Percentiles rank a stretch among this genome's conserved stretches.
phyloP scores from a whole-genome alignment of 2,113 vertebrate genomes.

The Herpailurus yagouaroundi region DNA sequence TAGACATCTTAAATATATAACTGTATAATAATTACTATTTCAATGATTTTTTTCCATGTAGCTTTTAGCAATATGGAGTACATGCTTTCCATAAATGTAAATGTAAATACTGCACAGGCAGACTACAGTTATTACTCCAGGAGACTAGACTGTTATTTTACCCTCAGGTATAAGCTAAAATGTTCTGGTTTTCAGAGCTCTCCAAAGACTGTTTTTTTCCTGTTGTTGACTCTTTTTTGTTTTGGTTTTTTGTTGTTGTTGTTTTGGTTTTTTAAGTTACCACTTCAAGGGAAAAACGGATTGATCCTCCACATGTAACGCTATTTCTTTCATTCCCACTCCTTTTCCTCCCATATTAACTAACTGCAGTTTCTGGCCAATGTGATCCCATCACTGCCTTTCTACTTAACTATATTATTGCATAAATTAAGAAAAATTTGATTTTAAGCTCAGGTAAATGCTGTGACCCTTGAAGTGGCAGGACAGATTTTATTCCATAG shows the following conservation, averaged over 20 bases:
- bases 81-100: not conserved
- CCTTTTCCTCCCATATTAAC: not conserved
- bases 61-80: not conserved
- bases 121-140: not conserved
- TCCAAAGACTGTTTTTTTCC: not conserved
- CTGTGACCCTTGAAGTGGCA: not conserved
- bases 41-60: not conserved
- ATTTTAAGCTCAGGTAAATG: not conserved
- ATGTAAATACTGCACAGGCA: not conserved
- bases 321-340: not conserved
- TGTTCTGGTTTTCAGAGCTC: not conserved
- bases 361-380: not conserved
- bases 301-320: not conserved
- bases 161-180: not conserved
- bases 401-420: not conserved
- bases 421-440: not conserved
- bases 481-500: not conserved
- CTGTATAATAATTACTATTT: not conserved
- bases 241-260: not conserved
- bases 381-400: not conserved
- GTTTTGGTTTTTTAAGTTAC: not conserved
- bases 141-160: not conserved
- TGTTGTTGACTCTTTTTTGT: not conserved
- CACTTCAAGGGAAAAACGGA: not conserved
- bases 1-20: not conserved